Evolutionary conservation across 2,113 vertebrate genomes (phyloP).

Genomic region (Empidonax traillii): DNA sequence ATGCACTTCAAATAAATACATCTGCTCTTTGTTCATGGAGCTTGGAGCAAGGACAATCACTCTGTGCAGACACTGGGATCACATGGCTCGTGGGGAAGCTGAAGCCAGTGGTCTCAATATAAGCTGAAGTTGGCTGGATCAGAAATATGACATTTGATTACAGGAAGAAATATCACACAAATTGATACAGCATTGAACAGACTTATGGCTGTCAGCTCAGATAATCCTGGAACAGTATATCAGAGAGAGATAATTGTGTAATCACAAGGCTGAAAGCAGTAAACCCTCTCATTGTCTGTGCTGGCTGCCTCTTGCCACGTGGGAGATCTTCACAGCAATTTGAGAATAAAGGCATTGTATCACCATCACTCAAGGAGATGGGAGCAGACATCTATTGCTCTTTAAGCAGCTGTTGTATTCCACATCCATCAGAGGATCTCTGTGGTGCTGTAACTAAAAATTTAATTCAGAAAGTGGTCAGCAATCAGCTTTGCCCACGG

Average conservation of each 20-base stretch:
- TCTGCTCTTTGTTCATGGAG: not conserved
- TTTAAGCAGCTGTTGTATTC: not conserved
- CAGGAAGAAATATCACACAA: not conserved
- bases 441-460: not conserved
- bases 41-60: not conserved
- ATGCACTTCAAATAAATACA: not conserved
- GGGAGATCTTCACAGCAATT: conserved; percentile 2
- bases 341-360: conserved; percentile 12
- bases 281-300: not conserved
- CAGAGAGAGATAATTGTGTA: not conserved
- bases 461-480: not conserved
- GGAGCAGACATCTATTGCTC: not conserved
- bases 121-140: not conserved
- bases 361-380: not conserved
- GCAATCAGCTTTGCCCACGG: not conserved
- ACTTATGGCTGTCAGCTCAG: not conserved
- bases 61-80: not conserved
- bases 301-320: not conserved
- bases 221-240: not conserved
- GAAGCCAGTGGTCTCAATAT: not conserved
- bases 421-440: not conserved
- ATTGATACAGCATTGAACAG: not conserved
- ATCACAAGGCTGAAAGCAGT: not conserved
- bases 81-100: not conserved
- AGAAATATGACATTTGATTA: not conserved